phyloP scores from a whole-genome alignment of 2,888 invertebrate species.

The Uloborus plumipes region DNA sequence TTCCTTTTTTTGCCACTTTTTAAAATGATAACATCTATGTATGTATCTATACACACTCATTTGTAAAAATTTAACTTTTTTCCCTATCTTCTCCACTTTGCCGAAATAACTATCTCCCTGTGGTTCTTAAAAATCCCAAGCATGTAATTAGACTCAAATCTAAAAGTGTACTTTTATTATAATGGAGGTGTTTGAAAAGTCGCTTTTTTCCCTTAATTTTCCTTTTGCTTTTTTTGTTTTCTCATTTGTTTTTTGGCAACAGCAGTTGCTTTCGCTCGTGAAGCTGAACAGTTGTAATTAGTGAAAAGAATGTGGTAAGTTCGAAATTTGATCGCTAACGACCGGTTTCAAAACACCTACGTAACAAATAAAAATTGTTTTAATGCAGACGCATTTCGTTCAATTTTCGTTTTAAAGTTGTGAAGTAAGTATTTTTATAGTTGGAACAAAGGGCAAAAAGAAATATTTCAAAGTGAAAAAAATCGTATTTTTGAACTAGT shows the following conservation, averaged over 20 bases:
- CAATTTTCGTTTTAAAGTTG: too few species aligned
- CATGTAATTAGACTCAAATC: conserved; percentile 58
- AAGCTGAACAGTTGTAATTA: conserved; percentile 45
- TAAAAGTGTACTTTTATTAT: conserved; percentile 42
- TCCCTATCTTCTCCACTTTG: neutral
- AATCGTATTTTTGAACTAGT: too few species aligned
- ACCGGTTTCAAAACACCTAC: neutral
- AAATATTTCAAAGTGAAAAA: too few species aligned
- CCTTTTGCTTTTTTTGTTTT: conserved; percentile 6
- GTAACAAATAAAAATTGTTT: too few species aligned
- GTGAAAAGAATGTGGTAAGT: conserved; percentile 47
- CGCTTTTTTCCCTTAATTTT: conserved; percentile 14
- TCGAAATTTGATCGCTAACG: conserved; percentile 36
- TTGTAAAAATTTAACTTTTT: conserved; percentile 27
- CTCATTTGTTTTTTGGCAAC: conserved; percentile 13
- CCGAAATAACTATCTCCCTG: conserved; percentile 40
- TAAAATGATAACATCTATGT: conserved; percentile 32
- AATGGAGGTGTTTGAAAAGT: conserved; percentile 35
- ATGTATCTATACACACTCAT: neutral
- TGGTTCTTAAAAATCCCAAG: conserved; percentile 51
- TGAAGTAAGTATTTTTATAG: too few species aligned
- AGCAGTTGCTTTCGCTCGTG: conserved; percentile 14
- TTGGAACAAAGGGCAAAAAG: too few species aligned
- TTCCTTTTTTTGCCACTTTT: conserved; percentile 20
- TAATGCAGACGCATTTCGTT: too few species aligned